Conservation (phyloP, 2,888 invertebrate species). For the Phortica magna region DNA sequence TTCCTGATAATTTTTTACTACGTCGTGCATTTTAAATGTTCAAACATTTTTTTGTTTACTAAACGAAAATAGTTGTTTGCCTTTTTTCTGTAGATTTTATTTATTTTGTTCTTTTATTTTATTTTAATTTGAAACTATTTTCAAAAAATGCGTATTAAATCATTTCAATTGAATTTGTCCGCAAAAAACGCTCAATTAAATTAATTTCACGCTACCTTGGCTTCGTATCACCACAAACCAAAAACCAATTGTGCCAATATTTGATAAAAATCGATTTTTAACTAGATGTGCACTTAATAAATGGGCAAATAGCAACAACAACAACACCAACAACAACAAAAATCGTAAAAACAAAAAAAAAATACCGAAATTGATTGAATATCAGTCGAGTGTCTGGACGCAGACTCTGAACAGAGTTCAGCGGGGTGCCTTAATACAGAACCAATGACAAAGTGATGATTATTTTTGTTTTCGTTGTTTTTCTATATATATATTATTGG, state of each 20-base stretch:
- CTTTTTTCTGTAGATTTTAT: background rate
- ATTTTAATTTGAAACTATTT: background rate
- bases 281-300: constrained; percentile 10
- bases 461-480: background rate
- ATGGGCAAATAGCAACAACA: background rate
- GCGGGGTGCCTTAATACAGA: too few species aligned
- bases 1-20: too few species aligned
- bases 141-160: background rate
- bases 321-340: background rate
- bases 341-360: background rate
- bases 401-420: too few species aligned
- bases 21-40: too few species aligned
- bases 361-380: background rate
- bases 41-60: background rate
- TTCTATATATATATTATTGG: background rate
- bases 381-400: background rate
- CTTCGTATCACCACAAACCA: constrained; percentile 1
- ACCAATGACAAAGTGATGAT: too few species aligned
- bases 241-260: constrained; percentile 20
- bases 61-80: background rate
- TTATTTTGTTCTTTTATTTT: background rate
- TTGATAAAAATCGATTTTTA: constrained; percentile 31
- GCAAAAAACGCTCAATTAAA: constrained; percentile 5
- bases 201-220: constrained; percentile 18
- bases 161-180: background rate